phyloP scores from a whole-genome alignment of 2,113 vertebrate genomes.

The Myotis yumanensis region DNA sequence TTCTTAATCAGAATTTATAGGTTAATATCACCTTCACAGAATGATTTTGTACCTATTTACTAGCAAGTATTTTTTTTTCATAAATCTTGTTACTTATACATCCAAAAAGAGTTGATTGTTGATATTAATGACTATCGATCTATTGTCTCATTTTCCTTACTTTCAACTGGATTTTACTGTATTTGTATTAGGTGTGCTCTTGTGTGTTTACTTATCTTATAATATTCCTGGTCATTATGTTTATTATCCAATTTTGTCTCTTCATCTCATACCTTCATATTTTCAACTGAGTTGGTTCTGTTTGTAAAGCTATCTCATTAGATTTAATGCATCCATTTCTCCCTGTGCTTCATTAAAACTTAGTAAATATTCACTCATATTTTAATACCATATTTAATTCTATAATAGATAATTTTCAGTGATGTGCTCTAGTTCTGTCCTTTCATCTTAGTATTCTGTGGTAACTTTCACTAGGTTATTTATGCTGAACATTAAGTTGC shows the following conservation, averaged over 20 bases:
- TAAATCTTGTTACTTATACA: neutral
- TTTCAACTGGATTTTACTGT: neutral
- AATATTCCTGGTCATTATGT: neutral
- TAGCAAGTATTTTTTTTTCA: neutral
- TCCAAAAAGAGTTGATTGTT: neutral
- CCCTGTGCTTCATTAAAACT: neutral
- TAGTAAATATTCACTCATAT: neutral
- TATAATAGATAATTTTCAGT: neutral
- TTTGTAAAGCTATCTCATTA: neutral
- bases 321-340: neutral
- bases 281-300: neutral
- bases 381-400: neutral
- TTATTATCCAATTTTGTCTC: neutral
- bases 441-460: neutral
- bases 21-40: neutral
- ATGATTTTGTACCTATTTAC: neutral
- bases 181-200: neutral
- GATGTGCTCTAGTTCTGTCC: neutral
- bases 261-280: neutral
- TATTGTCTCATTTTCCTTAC: neutral
- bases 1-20: neutral
- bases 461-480: neutral
- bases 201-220: neutral
- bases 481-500: neutral
- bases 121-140: neutral